Evolutionary conservation across 2,888 invertebrate genomes (phyloP), one percentile per base, ranked within the genome.

Genomic region (Epistrophella euchroma): DNA sequence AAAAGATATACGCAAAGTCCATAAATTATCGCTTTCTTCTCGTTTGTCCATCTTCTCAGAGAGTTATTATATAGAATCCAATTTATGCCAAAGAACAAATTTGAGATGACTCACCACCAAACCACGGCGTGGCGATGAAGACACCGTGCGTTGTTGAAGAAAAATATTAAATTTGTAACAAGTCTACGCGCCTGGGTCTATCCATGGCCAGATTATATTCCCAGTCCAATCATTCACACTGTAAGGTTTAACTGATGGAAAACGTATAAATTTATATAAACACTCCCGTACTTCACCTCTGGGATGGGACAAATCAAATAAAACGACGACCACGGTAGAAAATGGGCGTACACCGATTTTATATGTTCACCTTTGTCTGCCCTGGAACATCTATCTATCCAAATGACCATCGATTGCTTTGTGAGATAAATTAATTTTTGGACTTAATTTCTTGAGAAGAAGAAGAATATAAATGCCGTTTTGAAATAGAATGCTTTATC

Each of bases 371-470:
- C 80, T 80, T 80, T 84, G 84, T 84, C 37, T 62, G 73, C 32
- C 52, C 55, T 35, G 52, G 15, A 40, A 15, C 40, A 55, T 73
- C 37, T 72, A 64, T 64, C 17, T 35, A 22, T 15, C 7, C 19
- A 37, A 55, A 74, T 74, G 68, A 78, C 68, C 72, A 73, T 83
- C 73, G 82, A 72, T 84, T 35, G 47, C 22, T 11, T 17, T 32
- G 80, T 52, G 66, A 80, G 80, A 84, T 75, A 75, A 84, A 80
- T 80, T 75, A 80, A 84, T 80, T 80, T 80, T 77, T 50, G 19
- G 37, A 66, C 19, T 47, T 19, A 52, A 70, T 45, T 81, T 76
- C 66, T 72, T 58, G 66, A 25, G 28, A 70, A 58, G 73, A 70
- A 35, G 72, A 60, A 79, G 15, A 22, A 10, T 4, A 19, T 58